Conservation (phyloP, 2,888 invertebrate species). For the Oscheius sp. region DNA sequence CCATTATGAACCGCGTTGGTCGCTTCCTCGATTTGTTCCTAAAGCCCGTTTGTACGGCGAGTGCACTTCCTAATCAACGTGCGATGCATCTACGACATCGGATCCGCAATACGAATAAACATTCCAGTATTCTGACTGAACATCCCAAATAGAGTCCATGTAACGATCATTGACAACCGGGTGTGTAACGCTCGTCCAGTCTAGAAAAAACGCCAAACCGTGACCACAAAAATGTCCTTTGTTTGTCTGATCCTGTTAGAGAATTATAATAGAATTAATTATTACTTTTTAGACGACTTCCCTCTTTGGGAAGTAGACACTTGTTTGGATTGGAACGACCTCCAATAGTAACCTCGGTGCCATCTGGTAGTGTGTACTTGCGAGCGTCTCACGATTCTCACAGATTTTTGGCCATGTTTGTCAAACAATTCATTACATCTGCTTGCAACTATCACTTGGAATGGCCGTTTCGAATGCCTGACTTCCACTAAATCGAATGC, state of each 20-base stretch:
- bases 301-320: neutral
- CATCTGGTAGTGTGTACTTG: conserved; percentile 28
- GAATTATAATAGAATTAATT: neutral
- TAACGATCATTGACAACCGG: neutral
- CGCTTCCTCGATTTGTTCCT: conserved; percentile 21
- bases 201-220: neutral
- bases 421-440: conserved; percentile 11
- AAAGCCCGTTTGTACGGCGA: conserved; percentile 32
- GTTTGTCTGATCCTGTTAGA: conserved; percentile 18
- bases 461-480: no score
- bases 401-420: conserved; percentile 24
- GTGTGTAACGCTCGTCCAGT: conserved; percentile 13
- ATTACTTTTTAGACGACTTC: neutral
- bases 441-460: neutral
- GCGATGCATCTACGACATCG: conserved; percentile 5
- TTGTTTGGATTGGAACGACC: conserved; percentile 15
- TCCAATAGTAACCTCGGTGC: conserved; percentile 24
- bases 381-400: conserved; percentile 14
- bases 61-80: conserved; percentile 36
- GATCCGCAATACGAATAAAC: conserved; percentile 24
- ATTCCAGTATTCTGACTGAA: neutral
- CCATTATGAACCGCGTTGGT: conserved; percentile 37
- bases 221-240: conserved; percentile 18
- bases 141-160: neutral
- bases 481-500: no score